Conservation (phyloP, 2,113 vertebrate genomes). For the Lycaon pictus region DNA sequence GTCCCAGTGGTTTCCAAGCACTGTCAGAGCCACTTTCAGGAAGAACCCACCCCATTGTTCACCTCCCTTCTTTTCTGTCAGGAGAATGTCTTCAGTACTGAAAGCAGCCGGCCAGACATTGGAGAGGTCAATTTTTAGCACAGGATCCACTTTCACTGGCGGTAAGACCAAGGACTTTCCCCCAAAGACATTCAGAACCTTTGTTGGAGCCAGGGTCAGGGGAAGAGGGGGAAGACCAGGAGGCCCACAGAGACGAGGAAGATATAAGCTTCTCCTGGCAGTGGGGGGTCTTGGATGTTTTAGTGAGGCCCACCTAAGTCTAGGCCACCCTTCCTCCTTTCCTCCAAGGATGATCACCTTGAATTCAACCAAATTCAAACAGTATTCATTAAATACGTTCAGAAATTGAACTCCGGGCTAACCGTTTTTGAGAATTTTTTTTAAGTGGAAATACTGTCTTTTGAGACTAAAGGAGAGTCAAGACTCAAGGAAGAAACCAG, state of each 20-base stretch:
- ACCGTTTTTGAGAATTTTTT: background rate
- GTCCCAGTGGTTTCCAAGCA: background rate
- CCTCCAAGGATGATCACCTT: background rate
- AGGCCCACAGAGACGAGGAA: background rate
- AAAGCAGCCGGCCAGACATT: background rate
- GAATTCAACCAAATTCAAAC: background rate
- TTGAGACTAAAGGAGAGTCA: background rate
- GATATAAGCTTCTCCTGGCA: background rate
- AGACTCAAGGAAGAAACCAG: background rate
- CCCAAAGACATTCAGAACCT: background rate
- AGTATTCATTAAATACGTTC: background rate
- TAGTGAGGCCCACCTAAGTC: background rate
- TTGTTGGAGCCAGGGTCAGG: background rate
- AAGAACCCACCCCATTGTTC: background rate
- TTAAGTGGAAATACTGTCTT: conserved; percentile 18
- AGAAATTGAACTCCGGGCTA: background rate
- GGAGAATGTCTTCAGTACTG: conserved; percentile 39
- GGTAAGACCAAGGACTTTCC: conserved; percentile 5
- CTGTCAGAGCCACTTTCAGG: background rate
- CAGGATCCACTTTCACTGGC: background rate
- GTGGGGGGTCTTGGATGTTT: rapidly evolving
- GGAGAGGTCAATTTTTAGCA: conserved; percentile 29
- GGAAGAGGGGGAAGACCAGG: too few species aligned
- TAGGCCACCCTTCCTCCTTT: background rate
- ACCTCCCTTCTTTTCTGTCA: background rate